phyloP scores from a whole-genome alignment of 1,140 invertebrate species.

The Maconellicoccus hirsutus region DNA sequence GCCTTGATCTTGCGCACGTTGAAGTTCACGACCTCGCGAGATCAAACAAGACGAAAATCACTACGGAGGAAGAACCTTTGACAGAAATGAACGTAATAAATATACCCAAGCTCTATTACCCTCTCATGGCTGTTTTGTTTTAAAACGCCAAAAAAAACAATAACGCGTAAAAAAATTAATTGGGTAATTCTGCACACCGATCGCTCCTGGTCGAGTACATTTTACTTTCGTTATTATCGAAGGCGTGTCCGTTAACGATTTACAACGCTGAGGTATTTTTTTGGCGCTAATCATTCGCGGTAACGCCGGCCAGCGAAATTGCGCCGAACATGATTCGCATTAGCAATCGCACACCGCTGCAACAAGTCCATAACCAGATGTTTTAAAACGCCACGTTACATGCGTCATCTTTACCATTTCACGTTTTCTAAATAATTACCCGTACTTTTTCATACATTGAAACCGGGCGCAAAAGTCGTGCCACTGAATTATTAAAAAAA shows the following conservation, averaged over 20 bases:
- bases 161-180: slow-evolving; percentile 1
- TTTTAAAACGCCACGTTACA: background rate
- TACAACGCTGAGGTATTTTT: background rate
- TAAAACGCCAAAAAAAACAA: background rate
- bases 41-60: background rate
- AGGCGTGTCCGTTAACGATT: background rate
- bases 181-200: background rate
- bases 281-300: background rate
- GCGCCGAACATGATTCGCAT: no score
- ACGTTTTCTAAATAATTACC: slow-evolving; percentile 5
- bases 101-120: no score
- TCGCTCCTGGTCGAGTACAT: background rate
- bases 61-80: no score
- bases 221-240: background rate
- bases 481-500: background rate
- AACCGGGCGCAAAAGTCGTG: background rate
- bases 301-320: no score
- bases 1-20: background rate
- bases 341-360: no score
- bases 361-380: no score
- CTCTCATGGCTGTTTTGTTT: background rate
- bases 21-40: background rate
- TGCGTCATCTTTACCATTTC: background rate
- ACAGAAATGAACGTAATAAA: no score
- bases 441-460: background rate